Base-by-base conservation (phyloP, 2,797 vertebrate genomes). In the Denticeps clupeoides region DNA sequence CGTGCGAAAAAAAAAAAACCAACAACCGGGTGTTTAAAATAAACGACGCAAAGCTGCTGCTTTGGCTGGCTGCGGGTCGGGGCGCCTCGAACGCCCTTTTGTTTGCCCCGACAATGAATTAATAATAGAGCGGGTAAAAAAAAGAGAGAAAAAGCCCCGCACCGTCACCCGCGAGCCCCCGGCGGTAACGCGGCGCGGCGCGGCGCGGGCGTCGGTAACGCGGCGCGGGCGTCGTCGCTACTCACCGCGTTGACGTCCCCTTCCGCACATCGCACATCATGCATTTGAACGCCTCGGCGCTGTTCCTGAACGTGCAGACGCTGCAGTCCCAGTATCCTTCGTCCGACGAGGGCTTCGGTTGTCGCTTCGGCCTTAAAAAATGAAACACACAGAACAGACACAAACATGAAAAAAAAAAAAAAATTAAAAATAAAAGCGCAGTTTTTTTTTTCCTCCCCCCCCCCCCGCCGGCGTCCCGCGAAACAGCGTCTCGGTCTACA, bases 201-300 rank as follows among this genome's bases (percentile, higher is more conserved):
- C n/a, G n/a, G n/a, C n/a, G n/a, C n/a, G n/a, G n/a, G n/a, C n/a
- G n/a, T 12, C 7, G 25, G 4, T 31, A 33, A 33, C 5, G 31
- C 13, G 7, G 33, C 31, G 31, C 33, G 33, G 33, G 40, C 42
- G 26, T 11, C 16, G 26, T 12, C 33, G 51, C 44, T 47, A 71
- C 91, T 92, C 87, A 97, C 94, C 94, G 90, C 79, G 94, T 97
- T 78, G 94, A 98, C 75, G 93, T 98, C 77, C 94, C 94, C 81
- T 98, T 98, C 75, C 94, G 90, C 77, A 98, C 90, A 86, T 98
- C 93, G 83, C 93, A 97, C 91, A 97, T 98, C 89, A 94, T 89
- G 91, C 94, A 97, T 86, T 98, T 98, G 81, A 98, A 98, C 82
- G 94, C 94, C 87, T 98, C 93, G 60, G 94, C 93, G 73, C 89